Evolutionary conservation across 2,113 vertebrate genomes (phyloP).

Genomic region (Engystomops pustulosus): DNA sequence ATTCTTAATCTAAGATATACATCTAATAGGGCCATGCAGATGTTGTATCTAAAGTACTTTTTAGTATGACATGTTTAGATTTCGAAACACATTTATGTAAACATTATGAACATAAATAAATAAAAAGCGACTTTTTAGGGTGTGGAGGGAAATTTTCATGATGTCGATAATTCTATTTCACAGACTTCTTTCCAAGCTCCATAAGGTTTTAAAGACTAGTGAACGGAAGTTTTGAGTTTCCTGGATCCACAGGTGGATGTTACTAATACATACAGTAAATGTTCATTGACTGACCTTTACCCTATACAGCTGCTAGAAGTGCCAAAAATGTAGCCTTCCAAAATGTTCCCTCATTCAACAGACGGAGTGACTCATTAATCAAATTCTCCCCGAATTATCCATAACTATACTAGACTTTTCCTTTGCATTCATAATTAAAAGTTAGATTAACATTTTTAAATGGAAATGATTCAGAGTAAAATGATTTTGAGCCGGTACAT

Average conservation of each 20-base stretch:
- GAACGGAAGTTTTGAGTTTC: slow-evolving; percentile 27
- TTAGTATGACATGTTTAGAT: not conserved
- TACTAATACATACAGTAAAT: slow-evolving; percentile 18
- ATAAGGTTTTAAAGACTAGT: not conserved
- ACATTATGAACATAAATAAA: not conserved
- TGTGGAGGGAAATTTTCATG: not conserved
- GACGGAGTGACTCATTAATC: not conserved
- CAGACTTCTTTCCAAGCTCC: not conserved
- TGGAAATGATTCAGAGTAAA: not conserved
- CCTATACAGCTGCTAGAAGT: slow-evolving; percentile 40
- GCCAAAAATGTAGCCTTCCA: slow-evolving; percentile 1
- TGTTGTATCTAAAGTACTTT: not conserved
- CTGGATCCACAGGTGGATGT: slow-evolving; percentile 39
- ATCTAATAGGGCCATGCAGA: not conserved
- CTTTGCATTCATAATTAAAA: slow-evolving; percentile 14
- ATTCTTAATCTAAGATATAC: not conserved
- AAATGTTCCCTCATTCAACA: slow-evolving; percentile 8
- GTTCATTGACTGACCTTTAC: slow-evolving; percentile 30
- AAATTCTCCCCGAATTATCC: slow-evolving; percentile 14
- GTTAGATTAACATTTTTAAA: slow-evolving; percentile 10
- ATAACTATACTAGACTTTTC: not conserved
- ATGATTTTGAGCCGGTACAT: not conserved
- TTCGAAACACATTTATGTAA: not conserved
- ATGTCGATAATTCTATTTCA: not conserved
- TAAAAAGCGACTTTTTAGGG: not conserved